phyloP scores from a whole-genome alignment of 2,113 vertebrate species.

The Hyperoodon ampullatus region DNA sequence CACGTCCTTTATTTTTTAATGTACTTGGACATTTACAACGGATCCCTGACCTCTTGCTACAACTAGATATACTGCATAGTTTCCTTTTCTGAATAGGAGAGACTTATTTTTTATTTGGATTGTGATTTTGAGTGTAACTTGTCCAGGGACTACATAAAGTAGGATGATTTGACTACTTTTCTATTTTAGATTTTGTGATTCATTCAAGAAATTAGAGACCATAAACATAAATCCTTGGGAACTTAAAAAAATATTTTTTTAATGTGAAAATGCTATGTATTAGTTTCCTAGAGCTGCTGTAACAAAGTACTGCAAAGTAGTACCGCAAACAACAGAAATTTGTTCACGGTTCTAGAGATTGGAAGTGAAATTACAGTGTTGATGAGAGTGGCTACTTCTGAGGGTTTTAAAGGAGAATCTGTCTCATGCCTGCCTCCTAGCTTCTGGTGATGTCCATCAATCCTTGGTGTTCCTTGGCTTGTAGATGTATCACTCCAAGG shows the following conservation, averaged over 20 bases:
- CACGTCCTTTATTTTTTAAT: conserved; percentile 52
- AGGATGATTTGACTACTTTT: neutral
- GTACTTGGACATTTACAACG: neutral
- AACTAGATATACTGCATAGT: neutral
- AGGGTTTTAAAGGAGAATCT: neutral
- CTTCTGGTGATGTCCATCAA: neutral
- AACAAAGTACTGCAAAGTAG: neutral
- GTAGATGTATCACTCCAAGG: too few relatives aligned
- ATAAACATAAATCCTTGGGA: neutral
- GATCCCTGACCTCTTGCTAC: conserved; percentile 4
- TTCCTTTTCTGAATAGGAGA: neutral
- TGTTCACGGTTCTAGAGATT: neutral
- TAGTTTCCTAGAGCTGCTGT: neutral
- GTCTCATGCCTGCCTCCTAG: neutral
- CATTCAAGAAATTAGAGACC: conserved; percentile 16
- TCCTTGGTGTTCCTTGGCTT: neutral
- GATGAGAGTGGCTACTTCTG: neutral
- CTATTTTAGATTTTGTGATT: conserved; percentile 15
- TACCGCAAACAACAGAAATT: neutral
- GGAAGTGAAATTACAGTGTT: neutral
- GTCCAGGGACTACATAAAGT: neutral
- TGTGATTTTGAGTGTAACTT: neutral
- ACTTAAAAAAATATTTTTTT: neutral
- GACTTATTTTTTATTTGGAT: conserved; percentile 8
- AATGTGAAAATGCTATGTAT: neutral